phyloP scores from a whole-genome alignment of 2,113 vertebrate species.

The Anhinga anhinga region DNA sequence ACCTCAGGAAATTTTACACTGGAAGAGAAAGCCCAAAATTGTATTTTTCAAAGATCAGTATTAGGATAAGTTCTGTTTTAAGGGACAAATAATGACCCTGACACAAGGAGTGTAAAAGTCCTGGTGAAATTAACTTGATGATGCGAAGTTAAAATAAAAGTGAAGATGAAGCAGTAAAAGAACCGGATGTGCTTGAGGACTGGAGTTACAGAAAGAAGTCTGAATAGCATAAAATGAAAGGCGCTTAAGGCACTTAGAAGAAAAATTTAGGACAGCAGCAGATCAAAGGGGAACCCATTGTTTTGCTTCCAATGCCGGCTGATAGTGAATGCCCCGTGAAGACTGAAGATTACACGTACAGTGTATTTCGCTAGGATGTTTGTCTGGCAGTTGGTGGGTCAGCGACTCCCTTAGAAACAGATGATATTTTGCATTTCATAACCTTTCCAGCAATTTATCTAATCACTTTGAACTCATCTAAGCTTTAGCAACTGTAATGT shows the following conservation, averaged over 20 bases:
- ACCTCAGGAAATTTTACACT: not conserved
- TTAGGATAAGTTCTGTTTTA: not conserved
- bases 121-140: not conserved
- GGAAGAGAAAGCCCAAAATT: not conserved
- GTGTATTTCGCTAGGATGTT: not conserved
- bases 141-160: not conserved
- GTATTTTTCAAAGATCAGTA: not conserved
- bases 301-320: not conserved
- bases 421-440: not conserved
- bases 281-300: not conserved
- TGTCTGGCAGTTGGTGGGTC: not conserved
- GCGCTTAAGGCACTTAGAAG: not conserved
- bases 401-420: not conserved
- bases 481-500: not conserved
- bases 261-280: not conserved
- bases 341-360: not conserved
- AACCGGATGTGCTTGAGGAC: not conserved
- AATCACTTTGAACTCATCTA: not conserved
- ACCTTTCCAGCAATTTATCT: not conserved
- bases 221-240: not conserved
- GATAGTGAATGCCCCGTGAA: rapidly evolving
- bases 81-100: not conserved
- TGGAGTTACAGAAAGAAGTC: not conserved
- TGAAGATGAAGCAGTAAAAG: not conserved
- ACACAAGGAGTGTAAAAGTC: not conserved